These are phyloP conservation scores for Ondatra zibethicus DNA, from an alignment of 2,113 vertebrate genomes.

Conservation along the genomic window DNA sequence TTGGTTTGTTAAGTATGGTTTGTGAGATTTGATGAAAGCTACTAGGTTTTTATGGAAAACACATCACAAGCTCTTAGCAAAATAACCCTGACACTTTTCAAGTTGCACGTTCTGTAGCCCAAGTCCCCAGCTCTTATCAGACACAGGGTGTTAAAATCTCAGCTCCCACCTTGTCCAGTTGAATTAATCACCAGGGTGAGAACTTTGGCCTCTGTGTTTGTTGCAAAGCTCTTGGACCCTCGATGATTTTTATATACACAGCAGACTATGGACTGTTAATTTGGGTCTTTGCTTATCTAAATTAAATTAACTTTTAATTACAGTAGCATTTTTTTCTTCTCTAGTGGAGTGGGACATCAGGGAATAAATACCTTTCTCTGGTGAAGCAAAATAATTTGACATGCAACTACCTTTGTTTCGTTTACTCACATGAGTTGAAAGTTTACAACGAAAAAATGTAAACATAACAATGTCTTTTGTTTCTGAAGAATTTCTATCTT, in stretches of 20 bases:
- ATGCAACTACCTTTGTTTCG: not conserved
- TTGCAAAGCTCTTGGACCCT: not conserved
- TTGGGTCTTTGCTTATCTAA: constrained; percentile 66
- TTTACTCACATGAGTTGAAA: not conserved
- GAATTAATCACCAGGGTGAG: not conserved
- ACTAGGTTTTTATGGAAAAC: not conserved
- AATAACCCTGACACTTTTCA: not conserved
- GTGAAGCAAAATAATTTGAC: constrained; percentile 10
- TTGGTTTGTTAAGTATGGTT: constrained; percentile 26
- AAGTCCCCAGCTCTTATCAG: not conserved
- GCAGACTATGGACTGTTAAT: not conserved
- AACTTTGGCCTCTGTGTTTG: not conserved
- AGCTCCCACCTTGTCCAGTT: not conserved
- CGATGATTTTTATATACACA: not conserved
- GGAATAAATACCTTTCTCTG: constrained; percentile 51
- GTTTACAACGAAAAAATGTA: constrained; percentile 19
- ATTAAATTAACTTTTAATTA: constrained; percentile 76
- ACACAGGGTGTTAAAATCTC: not conserved
- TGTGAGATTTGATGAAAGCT: constrained; percentile 8
- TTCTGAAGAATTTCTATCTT: constrained; percentile 18
- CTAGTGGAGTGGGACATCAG: not conserved
- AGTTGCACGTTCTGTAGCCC: not conserved
- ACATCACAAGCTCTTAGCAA: not conserved
- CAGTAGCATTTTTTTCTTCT: constrained; percentile 4
- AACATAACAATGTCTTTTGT: not conserved